phyloP scores from a whole-genome alignment of 2,797 vertebrate genomes.

The Pampus argenteus region DNA sequence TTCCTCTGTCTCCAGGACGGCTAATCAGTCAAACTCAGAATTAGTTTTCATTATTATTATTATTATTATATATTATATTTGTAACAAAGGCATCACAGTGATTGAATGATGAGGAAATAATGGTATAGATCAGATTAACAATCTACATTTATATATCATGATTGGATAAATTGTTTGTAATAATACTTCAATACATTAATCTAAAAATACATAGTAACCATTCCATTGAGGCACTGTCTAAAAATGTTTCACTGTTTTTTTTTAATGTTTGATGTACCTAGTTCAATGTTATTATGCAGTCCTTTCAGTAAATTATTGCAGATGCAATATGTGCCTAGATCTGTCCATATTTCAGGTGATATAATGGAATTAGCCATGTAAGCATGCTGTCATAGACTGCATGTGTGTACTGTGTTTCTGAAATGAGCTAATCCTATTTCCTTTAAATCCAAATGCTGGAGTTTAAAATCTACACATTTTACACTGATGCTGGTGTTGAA shows the following conservation, averaged over 20 bases:
- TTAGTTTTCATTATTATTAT: constrained; percentile 37
- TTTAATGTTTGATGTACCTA: constrained; percentile 28
- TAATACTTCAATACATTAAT: constrained; percentile 37
- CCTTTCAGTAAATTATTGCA: constrained; percentile 16
- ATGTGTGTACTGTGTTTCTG: constrained; percentile 57
- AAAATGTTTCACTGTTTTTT: constrained; percentile 15
- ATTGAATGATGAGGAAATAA: constrained; percentile 35
- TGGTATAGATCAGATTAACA: constrained; percentile 9
- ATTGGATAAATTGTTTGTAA: constrained; percentile 9
- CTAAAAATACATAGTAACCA: constrained; percentile 30
- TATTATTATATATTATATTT: no score
- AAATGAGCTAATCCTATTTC: constrained; percentile 47
- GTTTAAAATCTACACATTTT: constrained; percentile 64
- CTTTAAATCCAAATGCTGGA: constrained; percentile 69
- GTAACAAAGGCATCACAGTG: constrained; percentile 36
- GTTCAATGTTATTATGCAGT: constrained; percentile 9
- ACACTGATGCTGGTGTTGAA: constrained; percentile 11
- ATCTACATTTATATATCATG: constrained; percentile 22
- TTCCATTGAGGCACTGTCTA: constrained; percentile 36
- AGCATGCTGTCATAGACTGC: constrained; percentile 47
- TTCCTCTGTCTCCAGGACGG: constrained; percentile 44
- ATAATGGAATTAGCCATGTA: constrained; percentile 64
- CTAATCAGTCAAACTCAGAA: constrained; percentile 33
- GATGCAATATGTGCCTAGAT: constrained; percentile 38
- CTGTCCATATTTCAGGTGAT: constrained; percentile 10